Conservation (phyloP, 2,888 invertebrate species). For the Volucella inflata region DNA sequence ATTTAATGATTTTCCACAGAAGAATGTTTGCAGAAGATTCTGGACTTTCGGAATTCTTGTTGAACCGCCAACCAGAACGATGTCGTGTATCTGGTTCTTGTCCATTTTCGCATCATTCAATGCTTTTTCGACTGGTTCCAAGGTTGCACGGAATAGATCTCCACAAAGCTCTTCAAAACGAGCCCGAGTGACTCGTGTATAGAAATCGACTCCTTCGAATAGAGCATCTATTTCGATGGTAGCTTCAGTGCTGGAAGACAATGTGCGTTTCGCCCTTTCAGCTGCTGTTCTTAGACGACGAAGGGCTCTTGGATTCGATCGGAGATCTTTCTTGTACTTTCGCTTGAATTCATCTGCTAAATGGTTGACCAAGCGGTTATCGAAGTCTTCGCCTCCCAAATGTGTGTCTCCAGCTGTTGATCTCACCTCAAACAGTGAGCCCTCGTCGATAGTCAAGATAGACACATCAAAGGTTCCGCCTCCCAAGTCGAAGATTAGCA, state of each 20-base stretch:
- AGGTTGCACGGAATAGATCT: conserved; percentile 89
- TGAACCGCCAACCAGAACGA: conserved; percentile 92
- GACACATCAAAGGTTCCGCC: too few relatives aligned
- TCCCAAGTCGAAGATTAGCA: too few relatives aligned
- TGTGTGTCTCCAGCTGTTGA: conserved; percentile 98
- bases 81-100: conserved; percentile 90
- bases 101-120: conserved; percentile 91
- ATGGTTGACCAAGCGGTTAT: conserved; percentile 93
- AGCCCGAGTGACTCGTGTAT: conserved; percentile 89
- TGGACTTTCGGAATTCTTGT: conserved; percentile 92
- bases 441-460: conserved; percentile 87
- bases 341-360: conserved; percentile 94
- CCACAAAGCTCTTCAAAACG: conserved; percentile 90
- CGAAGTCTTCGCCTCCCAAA: conserved; percentile 96
- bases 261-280: conserved; percentile 90
- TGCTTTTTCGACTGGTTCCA: conserved; percentile 91
- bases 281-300: conserved; percentile 90
- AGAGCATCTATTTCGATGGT: conserved; percentile 90
- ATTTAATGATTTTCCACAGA: conserved; percentile 89
- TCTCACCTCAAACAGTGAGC: conserved; percentile 94
- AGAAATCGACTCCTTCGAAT: conserved; percentile 89
- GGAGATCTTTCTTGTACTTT: conserved; percentile 89
- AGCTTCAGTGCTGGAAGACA: conserved; percentile 91
- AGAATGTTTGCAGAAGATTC: conserved; percentile 89
- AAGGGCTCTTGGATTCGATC: conserved; percentile 87